Evolutionary conservation across 2,113 vertebrate species (phyloP).

Genomic region (Gymnobelideus leadbeateri): DNA sequence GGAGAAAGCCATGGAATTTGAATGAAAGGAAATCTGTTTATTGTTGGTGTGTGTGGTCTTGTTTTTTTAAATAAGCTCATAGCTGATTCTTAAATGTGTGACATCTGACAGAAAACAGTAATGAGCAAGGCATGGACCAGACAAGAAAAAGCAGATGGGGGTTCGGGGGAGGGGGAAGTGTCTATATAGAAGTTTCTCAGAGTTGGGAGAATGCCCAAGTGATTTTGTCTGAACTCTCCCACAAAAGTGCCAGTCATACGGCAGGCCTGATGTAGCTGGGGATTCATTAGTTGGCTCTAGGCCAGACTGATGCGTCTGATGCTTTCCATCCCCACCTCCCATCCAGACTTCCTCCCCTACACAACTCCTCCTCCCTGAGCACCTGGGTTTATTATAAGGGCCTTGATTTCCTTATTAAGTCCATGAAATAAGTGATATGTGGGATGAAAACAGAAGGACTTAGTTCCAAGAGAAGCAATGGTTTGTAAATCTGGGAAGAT

Average conservation of each 20-base stretch:
- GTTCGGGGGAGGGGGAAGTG: neutral
- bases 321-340: neutral
- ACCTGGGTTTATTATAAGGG: neutral
- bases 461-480: neutral
- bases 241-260: fast-evolving
- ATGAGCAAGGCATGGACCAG: neutral
- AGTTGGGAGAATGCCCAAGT: neutral
- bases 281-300: neutral
- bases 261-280: neutral
- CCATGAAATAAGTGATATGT: neutral
- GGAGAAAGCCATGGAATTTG: neutral
- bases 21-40: neutral
- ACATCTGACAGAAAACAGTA: neutral
- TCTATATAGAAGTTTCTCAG: neutral
- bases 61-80: neutral
- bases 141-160: neutral
- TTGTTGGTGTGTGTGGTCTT: neutral
- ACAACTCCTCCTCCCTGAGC: neutral
- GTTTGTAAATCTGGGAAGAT: neutral
- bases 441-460: neutral
- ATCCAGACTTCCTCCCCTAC: too few relatives aligned
- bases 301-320: neutral
- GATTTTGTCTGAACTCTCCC: neutral
- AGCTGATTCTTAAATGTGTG: neutral
- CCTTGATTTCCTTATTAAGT: neutral